Conservation (phyloP, 1,140 invertebrate genomes). For the Megathymus violae region DNA sequence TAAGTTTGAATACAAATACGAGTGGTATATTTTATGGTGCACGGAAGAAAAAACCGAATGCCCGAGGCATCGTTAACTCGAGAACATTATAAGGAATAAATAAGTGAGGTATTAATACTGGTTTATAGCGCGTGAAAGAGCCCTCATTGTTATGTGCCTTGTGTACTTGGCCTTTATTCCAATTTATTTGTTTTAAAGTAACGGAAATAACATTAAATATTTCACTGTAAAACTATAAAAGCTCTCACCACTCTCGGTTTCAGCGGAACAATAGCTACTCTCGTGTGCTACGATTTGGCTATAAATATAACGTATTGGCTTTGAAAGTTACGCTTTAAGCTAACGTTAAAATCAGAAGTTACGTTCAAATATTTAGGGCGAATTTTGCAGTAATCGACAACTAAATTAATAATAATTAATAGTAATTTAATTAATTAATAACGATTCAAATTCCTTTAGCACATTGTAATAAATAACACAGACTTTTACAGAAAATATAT, state of each 20-base stretch:
- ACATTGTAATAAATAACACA: no score
- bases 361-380: neutral
- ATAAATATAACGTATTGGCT: constrained; percentile 3
- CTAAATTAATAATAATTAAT: no score
- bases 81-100: constrained; percentile 81
- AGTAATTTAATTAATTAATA: no score
- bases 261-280: constrained; percentile 29
- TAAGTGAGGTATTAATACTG: constrained; percentile 76
- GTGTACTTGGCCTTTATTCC: constrained; percentile 52
- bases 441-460: no score
- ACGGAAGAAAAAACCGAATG: constrained; percentile 73
- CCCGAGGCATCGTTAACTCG: constrained; percentile 75
- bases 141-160: constrained; percentile 64
- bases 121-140: constrained; percentile 78
- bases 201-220: constrained; percentile 56
- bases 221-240: constrained; percentile 42
- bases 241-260: constrained; percentile 28
- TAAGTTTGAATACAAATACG: constrained; percentile 65
- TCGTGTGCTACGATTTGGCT: constrained; percentile 4
- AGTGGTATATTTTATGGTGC: constrained; percentile 70
- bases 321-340: neutral
- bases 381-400: no score
- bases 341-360: constrained; percentile 4
- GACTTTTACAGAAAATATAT: no score
- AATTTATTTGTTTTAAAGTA: constrained; percentile 50